phyloP scores from a whole-genome alignment of 2,797 vertebrate species.

The Dermochelys coriacea region DNA sequence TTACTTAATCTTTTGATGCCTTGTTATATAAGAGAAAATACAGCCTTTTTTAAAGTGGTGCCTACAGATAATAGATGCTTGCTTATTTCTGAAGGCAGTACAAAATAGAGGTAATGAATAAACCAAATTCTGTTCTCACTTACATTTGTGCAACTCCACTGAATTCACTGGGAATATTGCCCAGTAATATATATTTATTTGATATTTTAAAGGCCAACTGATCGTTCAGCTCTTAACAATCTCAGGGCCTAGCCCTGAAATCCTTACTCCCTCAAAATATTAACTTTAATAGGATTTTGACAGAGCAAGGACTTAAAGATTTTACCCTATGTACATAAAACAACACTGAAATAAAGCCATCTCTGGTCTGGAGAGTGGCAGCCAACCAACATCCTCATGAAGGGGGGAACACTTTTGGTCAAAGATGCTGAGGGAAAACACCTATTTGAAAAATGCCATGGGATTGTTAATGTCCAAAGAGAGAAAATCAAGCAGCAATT shows the following conservation, averaged over 20 bases:
- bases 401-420: background rate
- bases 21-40: background rate
- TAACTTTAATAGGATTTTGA: background rate
- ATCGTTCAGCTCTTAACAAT: background rate
- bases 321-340: background rate
- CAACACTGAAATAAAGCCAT: background rate
- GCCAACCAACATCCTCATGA: background rate
- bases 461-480: background rate
- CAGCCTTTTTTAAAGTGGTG: background rate
- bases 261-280: background rate
- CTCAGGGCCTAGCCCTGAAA: background rate
- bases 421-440: background rate
- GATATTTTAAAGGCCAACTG: background rate
- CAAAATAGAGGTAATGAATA: background rate
- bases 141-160: background rate
- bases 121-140: background rate
- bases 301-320: background rate
- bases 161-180: background rate
- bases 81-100: background rate
- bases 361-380: background rate
- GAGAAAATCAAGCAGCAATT: background rate
- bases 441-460: background rate
- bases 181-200: background rate
- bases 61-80: background rate
- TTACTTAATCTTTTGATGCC: background rate